Percentiles rank a stretch among this genome's conserved stretches.
phyloP scores from a whole-genome alignment of 1,140 invertebrate species.

The Tetranychus cinnabarinus region DNA sequence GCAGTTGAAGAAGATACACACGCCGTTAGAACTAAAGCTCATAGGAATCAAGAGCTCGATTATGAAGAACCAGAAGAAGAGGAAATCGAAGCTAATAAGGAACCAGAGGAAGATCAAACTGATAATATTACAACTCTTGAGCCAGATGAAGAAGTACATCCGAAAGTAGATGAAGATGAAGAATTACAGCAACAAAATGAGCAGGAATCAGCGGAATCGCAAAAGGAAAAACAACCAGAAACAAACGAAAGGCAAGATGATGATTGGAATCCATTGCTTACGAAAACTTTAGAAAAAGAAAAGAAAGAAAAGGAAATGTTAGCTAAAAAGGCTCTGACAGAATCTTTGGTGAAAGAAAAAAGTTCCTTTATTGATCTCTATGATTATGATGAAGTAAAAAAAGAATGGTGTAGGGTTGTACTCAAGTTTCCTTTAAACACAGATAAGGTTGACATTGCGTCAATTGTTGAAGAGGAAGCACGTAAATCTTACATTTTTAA shows the following conservation, averaged over 20 bases:
- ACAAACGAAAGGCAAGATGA: background rate
- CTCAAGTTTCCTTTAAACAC: conserved; percentile 32
- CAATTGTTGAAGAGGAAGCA: conserved; percentile 47
- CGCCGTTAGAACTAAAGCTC: conserved; percentile 27
- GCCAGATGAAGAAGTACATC: conserved; percentile 19
- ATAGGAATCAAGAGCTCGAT: conserved; percentile 38
- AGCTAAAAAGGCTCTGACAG: conserved; percentile 16
- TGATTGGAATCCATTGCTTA: background rate
- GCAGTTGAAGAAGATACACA: conserved; percentile 31
- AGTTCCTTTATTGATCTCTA: conserved; percentile 28
- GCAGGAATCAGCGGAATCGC: conserved; percentile 14
- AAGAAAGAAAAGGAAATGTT: conserved; percentile 14
- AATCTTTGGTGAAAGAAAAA: background rate
- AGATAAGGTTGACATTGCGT: conserved; percentile 41
- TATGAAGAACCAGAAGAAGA: conserved; percentile 55
- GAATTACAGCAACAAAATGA: conserved; percentile 3
- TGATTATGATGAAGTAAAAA: conserved; percentile 40
- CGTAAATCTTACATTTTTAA: conserved; percentile 25
- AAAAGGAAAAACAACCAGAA: background rate
- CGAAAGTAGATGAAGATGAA: conserved; percentile 9
- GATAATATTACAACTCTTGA: conserved; percentile 16
- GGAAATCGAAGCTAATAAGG: conserved; percentile 23
- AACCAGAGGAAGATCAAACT: conserved; percentile 18
- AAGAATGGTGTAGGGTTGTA: conserved; percentile 47
- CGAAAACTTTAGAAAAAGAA: background rate